phyloP scores from a whole-genome alignment of 2,797 vertebrate species.

The Setipinna tenuifilis region DNA sequence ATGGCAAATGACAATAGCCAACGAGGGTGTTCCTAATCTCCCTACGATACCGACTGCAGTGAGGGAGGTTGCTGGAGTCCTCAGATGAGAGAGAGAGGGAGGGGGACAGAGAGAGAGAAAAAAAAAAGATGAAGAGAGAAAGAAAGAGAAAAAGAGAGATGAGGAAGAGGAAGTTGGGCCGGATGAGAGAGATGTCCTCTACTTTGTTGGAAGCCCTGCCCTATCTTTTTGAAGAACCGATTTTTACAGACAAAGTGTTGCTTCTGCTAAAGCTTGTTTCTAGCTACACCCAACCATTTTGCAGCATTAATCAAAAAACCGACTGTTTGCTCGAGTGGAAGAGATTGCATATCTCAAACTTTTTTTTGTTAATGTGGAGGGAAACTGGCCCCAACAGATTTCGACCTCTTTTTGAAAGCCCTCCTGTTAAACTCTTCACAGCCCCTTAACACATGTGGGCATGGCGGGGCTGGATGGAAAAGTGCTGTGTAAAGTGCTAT shows the following conservation, averaged over 20 bases:
- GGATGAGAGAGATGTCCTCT: neutral
- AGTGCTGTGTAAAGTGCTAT: neutral
- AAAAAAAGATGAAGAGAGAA: too few species aligned
- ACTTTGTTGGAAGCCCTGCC: neutral
- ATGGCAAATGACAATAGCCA: slow-evolving; percentile 54
- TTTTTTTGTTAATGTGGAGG: neutral
- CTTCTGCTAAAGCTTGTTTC: neutral
- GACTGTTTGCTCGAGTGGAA: neutral
- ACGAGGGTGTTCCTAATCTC: slow-evolving; percentile 55
- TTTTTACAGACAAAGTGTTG: neutral
- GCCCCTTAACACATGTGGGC: slow-evolving; percentile 8
- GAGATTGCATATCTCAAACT: neutral
- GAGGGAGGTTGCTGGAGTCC: slow-evolving; percentile 49
- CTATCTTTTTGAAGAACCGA: neutral
- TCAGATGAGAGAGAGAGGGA: slow-evolving; percentile 37
- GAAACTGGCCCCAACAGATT: neutral
- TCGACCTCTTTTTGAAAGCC: neutral
- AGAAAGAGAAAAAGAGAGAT: slow-evolving; percentile 15
- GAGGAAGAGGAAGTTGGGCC: neutral
- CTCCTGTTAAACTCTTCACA: slow-evolving; percentile 22
- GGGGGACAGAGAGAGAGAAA: too few species aligned
- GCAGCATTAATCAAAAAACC: neutral
- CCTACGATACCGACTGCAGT: slow-evolving; percentile 43
- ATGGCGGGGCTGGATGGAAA: neutral
- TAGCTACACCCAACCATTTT: neutral